Evolutionary conservation across 2,888 invertebrate species (phyloP), one percentile per base, ranked within the genome.

Genomic region (Cheilosia impressa): DNA sequence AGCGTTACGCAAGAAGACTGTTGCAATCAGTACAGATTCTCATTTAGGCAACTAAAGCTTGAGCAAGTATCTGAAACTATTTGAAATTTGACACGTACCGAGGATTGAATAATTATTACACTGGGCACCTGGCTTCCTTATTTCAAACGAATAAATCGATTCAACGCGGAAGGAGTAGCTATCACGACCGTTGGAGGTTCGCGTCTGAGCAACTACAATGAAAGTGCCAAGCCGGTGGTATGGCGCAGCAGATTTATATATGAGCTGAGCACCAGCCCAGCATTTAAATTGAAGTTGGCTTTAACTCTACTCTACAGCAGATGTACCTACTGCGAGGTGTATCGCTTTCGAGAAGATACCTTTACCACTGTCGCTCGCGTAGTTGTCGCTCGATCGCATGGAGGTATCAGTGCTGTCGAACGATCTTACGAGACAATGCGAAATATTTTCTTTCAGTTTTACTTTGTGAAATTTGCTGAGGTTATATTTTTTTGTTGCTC

Each of bases 191-290:
- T 43, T 53, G 43, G 24, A 50, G 41, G 19, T 69, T 68, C 63
- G 75, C 81, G 76, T 60, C 45, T 63, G 68, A 69, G 66, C 55
- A 68, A 66, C 55, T 76, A 50, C 43, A 72, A 38, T 57, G 66
- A 81, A 62, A 85, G 75, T 85, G 81, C 57, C 76, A 77, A 77
- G 85, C 68, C 76, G 60, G 53, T 68, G 63, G 76, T 58, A 47
- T 68, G 38, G 60, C 27, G 52, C 45, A 15, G 9, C 27, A 57
- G 17, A 52, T 81, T 85, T 85, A 84, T 85, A 85, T 66, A 75
- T 50, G 43, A 34, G 55, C 57, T 41, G 38, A 17, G 47, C n/a
- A 24, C 24, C 5, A 24, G n/a, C 15, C 2, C 1, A 50, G 24
- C 34, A 38, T 19, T 73, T 53, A 17, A 53, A 13, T 31, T 53